phyloP scores from a whole-genome alignment of 2,113 vertebrate species.

The Clinocottus analis region DNA sequence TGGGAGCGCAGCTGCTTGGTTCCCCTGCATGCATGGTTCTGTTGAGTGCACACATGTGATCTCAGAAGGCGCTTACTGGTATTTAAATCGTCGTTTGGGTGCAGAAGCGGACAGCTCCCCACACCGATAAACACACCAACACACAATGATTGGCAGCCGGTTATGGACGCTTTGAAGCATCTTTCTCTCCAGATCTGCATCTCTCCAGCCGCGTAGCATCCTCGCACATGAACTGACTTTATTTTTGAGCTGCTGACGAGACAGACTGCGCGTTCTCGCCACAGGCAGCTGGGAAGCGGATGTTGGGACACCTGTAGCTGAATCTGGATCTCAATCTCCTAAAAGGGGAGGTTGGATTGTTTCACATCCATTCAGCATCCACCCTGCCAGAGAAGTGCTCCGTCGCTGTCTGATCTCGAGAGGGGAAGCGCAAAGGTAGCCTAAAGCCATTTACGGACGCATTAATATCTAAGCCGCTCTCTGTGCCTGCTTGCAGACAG shows the following conservation, averaged over 20 bases:
- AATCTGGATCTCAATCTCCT: constrained; percentile 5
- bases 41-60: constrained; percentile 75
- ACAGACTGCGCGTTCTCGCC: background rate
- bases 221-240: constrained; percentile 14
- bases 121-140: constrained; percentile 12
- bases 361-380: constrained; percentile 28
- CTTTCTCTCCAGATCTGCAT: background rate
- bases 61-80: constrained; percentile 69
- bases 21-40: constrained; percentile 48
- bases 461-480: constrained; percentile 79
- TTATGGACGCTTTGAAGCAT: background rate
- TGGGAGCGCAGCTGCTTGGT: constrained; percentile 41
- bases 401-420: constrained; percentile 67
- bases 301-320: constrained; percentile 76
- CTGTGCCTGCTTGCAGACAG: constrained; percentile 55
- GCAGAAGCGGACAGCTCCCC: constrained; percentile 69
- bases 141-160: background rate
- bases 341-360: constrained; percentile 28
- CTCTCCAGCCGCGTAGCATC: constrained; percentile 1
- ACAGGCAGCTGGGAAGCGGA: constrained; percentile 10
- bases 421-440: constrained; percentile 58
- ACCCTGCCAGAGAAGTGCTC: constrained; percentile 41
- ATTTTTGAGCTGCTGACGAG: constrained; percentile 6
- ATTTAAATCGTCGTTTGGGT: constrained; percentile 75
- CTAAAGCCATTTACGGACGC: constrained; percentile 78